phyloP scores from a whole-genome alignment of 2,797 vertebrate genomes.

The Decapterus maruadsi region DNA sequence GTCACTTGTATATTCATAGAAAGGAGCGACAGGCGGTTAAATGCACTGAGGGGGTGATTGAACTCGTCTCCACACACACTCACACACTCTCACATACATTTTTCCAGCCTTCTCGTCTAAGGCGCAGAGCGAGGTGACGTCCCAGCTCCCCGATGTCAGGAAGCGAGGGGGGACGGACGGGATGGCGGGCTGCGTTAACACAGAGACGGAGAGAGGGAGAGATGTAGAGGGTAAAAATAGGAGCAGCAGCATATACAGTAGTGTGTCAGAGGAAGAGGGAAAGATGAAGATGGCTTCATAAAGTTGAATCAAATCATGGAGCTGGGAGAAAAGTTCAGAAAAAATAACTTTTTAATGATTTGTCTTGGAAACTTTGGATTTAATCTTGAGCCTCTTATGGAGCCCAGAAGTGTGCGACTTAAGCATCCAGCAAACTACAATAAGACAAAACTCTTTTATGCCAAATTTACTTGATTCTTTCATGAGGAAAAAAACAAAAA shows the following conservation, averaged over 20 bases:
- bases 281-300: constrained; percentile 15
- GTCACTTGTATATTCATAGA: constrained; percentile 32
- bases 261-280: constrained; percentile 32
- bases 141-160: constrained; percentile 91
- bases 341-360: constrained; percentile 11
- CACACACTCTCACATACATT: constrained; percentile 81
- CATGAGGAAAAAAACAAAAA: no score
- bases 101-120: constrained; percentile 85
- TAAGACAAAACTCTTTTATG: not conserved
- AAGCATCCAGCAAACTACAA: not conserved
- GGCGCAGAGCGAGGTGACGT: constrained; percentile 86
- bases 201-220: constrained; percentile 52
- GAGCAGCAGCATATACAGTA: constrained; percentile 7
- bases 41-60: constrained; percentile 19
- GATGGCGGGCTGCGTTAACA: constrained; percentile 77
- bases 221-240: constrained; percentile 65
- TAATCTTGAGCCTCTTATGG: not conserved
- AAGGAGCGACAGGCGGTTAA: constrained; percentile 22
- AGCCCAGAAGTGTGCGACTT: not conserved
- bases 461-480: not conserved
- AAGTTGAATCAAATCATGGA: constrained; percentile 21
- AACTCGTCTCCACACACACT: constrained; percentile 9
- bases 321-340: not conserved
- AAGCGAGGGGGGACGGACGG: constrained; percentile 85
- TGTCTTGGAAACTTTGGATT: not conserved